Conservation (phyloP, 2,797 vertebrate genomes). For the Pseudocheirus occidentalis region DNA sequence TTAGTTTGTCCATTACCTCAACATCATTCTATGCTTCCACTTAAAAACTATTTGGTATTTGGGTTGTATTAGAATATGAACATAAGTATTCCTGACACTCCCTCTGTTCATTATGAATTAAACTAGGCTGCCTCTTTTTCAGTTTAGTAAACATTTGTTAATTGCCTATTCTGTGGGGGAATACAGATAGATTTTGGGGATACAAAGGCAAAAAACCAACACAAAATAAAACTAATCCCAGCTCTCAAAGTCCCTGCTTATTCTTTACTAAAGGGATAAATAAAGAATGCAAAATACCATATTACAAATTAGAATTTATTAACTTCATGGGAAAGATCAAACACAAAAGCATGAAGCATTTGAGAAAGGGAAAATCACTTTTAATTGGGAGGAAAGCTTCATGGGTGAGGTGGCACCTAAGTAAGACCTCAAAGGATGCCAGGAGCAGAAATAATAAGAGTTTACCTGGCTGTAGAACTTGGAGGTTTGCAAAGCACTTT, state of each 20-base stretch:
- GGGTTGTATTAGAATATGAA: background rate
- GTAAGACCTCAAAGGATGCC: background rate
- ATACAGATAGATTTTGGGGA: background rate
- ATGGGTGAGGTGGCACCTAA: background rate
- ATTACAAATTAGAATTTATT: background rate
- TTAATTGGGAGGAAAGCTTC: background rate
- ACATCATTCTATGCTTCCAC: background rate
- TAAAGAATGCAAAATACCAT: background rate
- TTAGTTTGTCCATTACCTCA: background rate
- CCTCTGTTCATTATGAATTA: background rate
- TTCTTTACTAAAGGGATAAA: background rate
- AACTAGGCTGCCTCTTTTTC: background rate
- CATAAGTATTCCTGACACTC: background rate
- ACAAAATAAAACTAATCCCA: too few species aligned
- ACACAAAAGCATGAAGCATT: background rate
- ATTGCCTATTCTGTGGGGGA: background rate
- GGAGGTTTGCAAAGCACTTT: background rate
- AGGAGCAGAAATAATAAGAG: background rate
- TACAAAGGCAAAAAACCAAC: background rate
- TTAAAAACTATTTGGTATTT: background rate
- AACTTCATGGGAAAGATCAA: background rate
- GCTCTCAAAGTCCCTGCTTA: background rate
- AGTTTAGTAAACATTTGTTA: background rate
- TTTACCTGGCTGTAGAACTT: background rate
- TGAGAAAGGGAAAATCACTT: background rate